phyloP scores from a whole-genome alignment of 2,113 vertebrate species.

The Notothenia coriiceps region DNA sequence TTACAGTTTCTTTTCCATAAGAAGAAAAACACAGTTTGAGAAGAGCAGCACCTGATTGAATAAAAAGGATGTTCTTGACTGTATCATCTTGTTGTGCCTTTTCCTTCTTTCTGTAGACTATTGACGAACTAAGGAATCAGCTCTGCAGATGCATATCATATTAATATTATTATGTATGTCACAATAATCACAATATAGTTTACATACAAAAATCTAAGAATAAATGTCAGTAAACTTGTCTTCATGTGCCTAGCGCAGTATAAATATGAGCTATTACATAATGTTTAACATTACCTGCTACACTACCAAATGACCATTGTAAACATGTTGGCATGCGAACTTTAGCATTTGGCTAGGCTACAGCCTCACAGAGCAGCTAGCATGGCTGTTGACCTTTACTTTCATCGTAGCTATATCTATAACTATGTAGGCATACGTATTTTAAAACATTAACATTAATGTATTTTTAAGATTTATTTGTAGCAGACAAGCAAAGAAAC shows the following conservation, averaged over 20 bases:
- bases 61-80: constrained; percentile 92
- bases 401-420: too few species aligned
- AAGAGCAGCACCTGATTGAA: constrained; percentile 89
- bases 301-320: not conserved
- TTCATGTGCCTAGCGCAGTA: not conserved
- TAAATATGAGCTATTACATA: not conserved
- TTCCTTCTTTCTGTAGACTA: constrained; percentile 44
- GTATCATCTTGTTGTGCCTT: constrained; percentile 67
- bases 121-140: not conserved
- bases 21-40: constrained; percentile 88
- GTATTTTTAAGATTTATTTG: not conserved
- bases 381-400: not conserved
- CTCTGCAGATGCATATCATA: not conserved
- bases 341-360: not conserved
- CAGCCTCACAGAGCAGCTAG: not conserved
- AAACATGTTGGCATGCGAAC: not conserved
- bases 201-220: too few species aligned
- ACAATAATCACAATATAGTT: not conserved
- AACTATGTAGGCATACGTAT: not conserved
- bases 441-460: not conserved
- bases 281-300: not conserved
- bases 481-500: not conserved
- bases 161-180: too few species aligned
- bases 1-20: constrained; percentile 90
- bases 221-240: not conserved